Evolutionary conservation across 1,140 invertebrate species (phyloP).

Genomic region (Latrodectus geometricus): DNA sequence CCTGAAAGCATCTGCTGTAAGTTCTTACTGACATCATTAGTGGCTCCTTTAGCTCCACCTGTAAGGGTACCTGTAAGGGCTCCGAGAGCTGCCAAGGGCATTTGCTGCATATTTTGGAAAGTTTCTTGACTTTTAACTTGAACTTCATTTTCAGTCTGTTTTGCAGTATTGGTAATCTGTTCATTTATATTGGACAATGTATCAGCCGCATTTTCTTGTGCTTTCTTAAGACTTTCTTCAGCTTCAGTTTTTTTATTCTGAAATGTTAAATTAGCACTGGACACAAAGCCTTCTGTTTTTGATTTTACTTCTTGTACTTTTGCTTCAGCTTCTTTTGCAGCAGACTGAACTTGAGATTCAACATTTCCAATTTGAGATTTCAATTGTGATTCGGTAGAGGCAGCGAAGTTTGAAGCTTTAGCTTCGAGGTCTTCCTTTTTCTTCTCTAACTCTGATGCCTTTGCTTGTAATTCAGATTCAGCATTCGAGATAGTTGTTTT

Average conservation of each 20-base stretch:
- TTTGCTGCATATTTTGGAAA: constrained; percentile 25
- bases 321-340: constrained; percentile 21
- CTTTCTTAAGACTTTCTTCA: constrained; percentile 8
- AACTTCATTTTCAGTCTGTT: constrained; percentile 18
- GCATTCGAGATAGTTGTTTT: background rate
- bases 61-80: constrained; percentile 13
- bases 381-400: constrained; percentile 13
- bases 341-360: constrained; percentile 14
- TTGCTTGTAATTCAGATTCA: constrained; percentile 1
- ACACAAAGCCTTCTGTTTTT: constrained; percentile 35
- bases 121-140: constrained; percentile 25
- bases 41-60: background rate
- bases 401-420: background rate
- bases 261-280: constrained; percentile 25
- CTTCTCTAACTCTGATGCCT: constrained; percentile 10
- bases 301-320: constrained; percentile 27
- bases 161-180: background rate
- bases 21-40: background rate
- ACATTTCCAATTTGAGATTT: constrained; percentile 14
- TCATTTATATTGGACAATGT: background rate
- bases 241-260: constrained; percentile 29
- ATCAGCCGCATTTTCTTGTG: background rate
- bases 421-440: constrained; percentile 4
- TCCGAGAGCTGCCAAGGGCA: constrained; percentile 7
- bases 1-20: constrained; percentile 9